phyloP scores from a whole-genome alignment of 2,888 invertebrate species.

The Rugalucina vietnamica region DNA sequence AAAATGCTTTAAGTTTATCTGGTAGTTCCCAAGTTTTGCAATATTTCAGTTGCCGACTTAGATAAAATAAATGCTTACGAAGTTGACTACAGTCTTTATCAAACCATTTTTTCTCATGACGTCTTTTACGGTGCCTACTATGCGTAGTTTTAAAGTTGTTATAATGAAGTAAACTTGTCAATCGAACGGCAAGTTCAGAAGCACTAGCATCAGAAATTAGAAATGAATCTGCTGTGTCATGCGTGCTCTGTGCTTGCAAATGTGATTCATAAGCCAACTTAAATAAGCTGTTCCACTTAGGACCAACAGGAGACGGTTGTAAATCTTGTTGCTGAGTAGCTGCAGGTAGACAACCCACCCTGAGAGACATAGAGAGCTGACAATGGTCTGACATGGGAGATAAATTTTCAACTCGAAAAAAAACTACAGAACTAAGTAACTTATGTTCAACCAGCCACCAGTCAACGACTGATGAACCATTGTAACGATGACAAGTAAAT shows the following conservation, averaged over 20 bases:
- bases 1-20: background rate
- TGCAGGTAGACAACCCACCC: too few relatives aligned
- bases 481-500: background rate
- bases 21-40: too few relatives aligned
- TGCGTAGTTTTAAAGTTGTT: background rate
- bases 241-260: background rate
- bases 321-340: background rate
- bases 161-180: too few relatives aligned
- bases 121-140: background rate
- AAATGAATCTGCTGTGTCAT: background rate
- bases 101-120: background rate
- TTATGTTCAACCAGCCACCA: background rate
- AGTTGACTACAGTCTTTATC: background rate
- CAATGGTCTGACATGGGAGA: background rate
- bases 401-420: background rate
- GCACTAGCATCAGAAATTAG: background rate
- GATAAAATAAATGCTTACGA: too few relatives aligned
- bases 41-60: too few relatives aligned
- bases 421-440: background rate
- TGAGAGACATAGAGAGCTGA: background rate
- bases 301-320: background rate
- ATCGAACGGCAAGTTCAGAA: too few relatives aligned
- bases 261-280: background rate
- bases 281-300: background rate
- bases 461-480: background rate